Percentiles rank a stretch among this genome's conserved stretches.
Conservation (phyloP, 1,140 invertebrate genomes). For the Drosophila littoralis region DNA sequence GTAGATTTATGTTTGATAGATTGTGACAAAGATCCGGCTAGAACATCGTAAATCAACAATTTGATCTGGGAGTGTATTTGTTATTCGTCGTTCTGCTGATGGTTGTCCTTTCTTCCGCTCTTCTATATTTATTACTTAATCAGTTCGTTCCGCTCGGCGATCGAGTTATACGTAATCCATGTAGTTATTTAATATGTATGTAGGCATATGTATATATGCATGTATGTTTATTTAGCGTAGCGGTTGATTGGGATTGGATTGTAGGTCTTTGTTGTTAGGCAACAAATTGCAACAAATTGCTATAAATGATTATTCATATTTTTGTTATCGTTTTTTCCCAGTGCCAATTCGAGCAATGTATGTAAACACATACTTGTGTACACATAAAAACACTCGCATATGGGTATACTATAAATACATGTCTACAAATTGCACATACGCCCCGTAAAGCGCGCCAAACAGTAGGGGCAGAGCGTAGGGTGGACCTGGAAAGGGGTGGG, state of each 20-base stretch:
- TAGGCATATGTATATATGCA: not conserved
- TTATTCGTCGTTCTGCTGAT: not conserved
- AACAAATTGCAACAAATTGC: slow-evolving; percentile 64
- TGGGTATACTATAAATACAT: not conserved
- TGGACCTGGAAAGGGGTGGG: not conserved
- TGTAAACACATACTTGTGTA: not conserved
- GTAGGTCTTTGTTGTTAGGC: slow-evolving; percentile 46
- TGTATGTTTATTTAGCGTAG: not conserved
- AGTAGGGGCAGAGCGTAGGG: not conserved
- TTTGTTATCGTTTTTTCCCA: slow-evolving; percentile 20
- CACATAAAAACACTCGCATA: not conserved
- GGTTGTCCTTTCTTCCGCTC: not conserved
- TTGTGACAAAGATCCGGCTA: too few species aligned
- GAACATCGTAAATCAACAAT: too few species aligned
- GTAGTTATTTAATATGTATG: slow-evolving; percentile 42
- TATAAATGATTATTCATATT: slow-evolving; percentile 16
- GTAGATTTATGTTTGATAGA: too few species aligned
- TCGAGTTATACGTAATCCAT: slow-evolving; percentile 16
- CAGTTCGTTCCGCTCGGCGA: slow-evolving; percentile 19
- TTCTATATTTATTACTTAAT: slow-evolving; percentile 5
- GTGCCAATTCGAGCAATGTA: slow-evolving; percentile 8
- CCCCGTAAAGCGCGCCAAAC: slow-evolving; percentile 48
- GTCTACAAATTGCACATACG: slow-evolving; percentile 47
- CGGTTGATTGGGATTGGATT: slow-evolving; percentile 5
- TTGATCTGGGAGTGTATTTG: not conserved